Conservation (phyloP, 2,113 vertebrate species). For the Pao palembangensis region DNA sequence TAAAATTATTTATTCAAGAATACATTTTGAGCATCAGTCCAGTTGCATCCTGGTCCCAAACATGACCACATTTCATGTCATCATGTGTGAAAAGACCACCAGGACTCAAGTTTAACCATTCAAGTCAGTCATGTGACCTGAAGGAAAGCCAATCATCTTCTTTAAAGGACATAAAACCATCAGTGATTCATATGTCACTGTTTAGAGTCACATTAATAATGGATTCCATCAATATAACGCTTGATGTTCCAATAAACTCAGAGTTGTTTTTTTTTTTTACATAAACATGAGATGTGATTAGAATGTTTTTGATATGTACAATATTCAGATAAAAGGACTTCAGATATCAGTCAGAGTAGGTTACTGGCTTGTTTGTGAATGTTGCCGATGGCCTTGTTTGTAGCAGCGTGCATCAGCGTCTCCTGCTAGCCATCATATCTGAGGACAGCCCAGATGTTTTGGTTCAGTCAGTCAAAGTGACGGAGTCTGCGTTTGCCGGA, state of each 20-base stretch:
- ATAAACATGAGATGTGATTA: background rate
- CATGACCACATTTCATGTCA: too few relatives aligned
- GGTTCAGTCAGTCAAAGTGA: conserved; percentile 34
- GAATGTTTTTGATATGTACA: background rate
- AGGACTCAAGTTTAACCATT: too few relatives aligned
- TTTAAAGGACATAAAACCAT: too few relatives aligned
- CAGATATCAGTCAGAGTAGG: background rate
- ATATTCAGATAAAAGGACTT: background rate
- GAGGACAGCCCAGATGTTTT: conserved; percentile 15
- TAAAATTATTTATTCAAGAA: too few relatives aligned
- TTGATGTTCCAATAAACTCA: background rate
- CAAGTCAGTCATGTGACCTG: too few relatives aligned
- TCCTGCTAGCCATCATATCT: conserved; percentile 4
- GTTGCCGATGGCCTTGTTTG: background rate
- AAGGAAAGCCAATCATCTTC: too few relatives aligned
- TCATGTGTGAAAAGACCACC: too few relatives aligned
- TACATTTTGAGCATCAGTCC: too few relatives aligned
- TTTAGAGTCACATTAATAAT: background rate
- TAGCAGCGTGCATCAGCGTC: background rate
- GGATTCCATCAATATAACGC: background rate
- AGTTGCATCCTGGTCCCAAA: too few relatives aligned
- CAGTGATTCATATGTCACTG: too few relatives aligned
- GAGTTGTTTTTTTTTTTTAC: background rate
- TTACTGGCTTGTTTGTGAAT: background rate
- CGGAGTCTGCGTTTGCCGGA: conserved; percentile 16